Conservation (phyloP, 2,797 vertebrate species). For the Megalops cyprinoides region DNA sequence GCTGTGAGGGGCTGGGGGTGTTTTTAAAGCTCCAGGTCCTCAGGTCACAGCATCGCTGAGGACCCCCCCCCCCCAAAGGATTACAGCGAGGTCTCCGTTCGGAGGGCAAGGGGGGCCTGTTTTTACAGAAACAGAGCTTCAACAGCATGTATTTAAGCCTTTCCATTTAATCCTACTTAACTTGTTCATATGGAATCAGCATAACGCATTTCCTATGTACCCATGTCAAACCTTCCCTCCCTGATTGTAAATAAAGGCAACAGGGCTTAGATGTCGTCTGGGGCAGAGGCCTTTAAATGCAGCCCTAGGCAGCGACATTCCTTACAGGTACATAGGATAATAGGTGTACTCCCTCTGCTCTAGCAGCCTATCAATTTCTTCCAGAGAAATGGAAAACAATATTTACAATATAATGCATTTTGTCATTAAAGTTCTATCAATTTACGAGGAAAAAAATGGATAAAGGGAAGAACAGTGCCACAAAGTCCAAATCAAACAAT, state of each 20-base stretch:
- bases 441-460: too few species aligned
- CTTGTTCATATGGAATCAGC: not conserved
- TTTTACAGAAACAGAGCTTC: not conserved
- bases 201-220: not conserved
- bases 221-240: not conserved
- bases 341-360: too few species aligned
- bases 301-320: not conserved
- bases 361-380: too few species aligned
- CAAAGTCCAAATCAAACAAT: too few species aligned
- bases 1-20: not conserved
- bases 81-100: not conserved
- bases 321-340: too few species aligned
- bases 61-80: not conserved
- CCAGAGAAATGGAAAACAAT: too few species aligned
- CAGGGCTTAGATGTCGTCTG: too few species aligned
- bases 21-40: not conserved
- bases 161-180: constrained; percentile 1
- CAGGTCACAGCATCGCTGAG: not conserved
- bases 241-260: too few species aligned
- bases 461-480: too few species aligned
- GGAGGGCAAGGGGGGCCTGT: not conserved
- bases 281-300: too few species aligned
- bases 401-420: too few species aligned
- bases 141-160: not conserved
- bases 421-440: too few species aligned